These are phyloP conservation scores for Sebastes goodei DNA, from an alignment of 2,797 vertebrate species.

Conservation along the genomic window DNA sequence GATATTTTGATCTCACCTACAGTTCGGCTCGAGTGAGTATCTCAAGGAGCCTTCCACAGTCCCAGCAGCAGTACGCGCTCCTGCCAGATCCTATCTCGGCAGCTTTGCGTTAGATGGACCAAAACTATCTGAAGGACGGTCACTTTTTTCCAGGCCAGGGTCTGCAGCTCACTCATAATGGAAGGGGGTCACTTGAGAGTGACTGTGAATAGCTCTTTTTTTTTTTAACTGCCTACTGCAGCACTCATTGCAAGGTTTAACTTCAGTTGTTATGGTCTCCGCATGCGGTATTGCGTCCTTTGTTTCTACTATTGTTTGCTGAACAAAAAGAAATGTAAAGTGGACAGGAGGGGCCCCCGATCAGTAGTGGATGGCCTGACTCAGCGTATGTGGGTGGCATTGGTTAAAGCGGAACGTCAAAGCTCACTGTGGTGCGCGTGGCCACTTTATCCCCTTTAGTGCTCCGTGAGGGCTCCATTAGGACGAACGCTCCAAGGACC, in stretches of 20 bases:
- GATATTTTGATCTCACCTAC: slow-evolving; percentile 56
- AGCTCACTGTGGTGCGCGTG: background rate
- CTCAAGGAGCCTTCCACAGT: slow-evolving; percentile 14
- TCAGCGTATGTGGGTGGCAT: slow-evolving; percentile 31
- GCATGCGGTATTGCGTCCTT: background rate
- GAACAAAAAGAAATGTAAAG: slow-evolving; percentile 42
- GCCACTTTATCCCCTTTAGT: slow-evolving; percentile 37
- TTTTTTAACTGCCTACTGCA: background rate
- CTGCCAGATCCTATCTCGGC: slow-evolving; percentile 33
- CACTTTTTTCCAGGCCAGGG: background rate
- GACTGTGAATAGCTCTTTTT: slow-evolving; percentile 11
- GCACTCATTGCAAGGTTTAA: background rate
- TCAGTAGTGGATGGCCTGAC: slow-evolving; percentile 14
- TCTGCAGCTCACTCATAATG: background rate
- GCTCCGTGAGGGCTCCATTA: slow-evolving; percentile 50
- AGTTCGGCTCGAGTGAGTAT: slow-evolving; percentile 38
- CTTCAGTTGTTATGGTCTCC: background rate
- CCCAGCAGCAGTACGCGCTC: slow-evolving; percentile 12
- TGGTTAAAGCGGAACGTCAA: slow-evolving; percentile 13
- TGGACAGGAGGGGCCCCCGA: background rate
- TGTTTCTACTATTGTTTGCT: slow-evolving; percentile 33
- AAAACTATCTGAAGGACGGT: slow-evolving; percentile 10
- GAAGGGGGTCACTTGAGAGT: slow-evolving; percentile 4
- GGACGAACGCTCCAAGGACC: slow-evolving; percentile 49
- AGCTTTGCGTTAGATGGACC: slow-evolving; percentile 14